Conservation (phyloP, 2,888 invertebrate genomes). For the Acronicta leporina region DNA sequence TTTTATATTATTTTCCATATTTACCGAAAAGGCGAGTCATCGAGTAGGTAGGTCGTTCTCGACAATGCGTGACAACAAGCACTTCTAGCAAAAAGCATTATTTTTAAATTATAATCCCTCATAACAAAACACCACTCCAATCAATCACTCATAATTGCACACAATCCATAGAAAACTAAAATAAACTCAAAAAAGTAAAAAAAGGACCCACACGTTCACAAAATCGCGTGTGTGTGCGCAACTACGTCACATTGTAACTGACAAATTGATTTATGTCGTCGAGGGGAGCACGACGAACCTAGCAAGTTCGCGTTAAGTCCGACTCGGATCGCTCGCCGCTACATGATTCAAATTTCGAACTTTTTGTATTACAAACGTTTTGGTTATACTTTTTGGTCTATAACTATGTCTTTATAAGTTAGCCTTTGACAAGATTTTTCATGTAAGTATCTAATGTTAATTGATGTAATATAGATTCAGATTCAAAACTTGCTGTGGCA, state of each 20-base stretch:
- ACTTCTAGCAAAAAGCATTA: constrained; percentile 18
- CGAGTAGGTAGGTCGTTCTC: neutral
- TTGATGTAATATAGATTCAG: no score
- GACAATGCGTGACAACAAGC: constrained; percentile 20
- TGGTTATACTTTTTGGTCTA: neutral
- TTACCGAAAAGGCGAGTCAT: neutral
- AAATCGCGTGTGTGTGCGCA: constrained; percentile 57
- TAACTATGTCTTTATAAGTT: no score
- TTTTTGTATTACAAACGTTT: constrained; percentile 34
- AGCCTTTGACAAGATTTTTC: no score
- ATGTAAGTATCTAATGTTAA: no score
- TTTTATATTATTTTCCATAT: neutral
- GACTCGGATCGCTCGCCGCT: constrained; percentile 61
- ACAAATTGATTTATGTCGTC: constrained; percentile 86
- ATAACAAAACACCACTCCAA: constrained; percentile 36
- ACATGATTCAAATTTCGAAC: constrained; percentile 55
- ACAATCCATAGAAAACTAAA: constrained; percentile 56
- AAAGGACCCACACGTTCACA: constrained; percentile 50
- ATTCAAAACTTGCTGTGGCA: no score
- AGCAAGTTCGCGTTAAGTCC: constrained; percentile 71
- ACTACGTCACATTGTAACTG: constrained; percentile 77
- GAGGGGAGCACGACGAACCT: constrained; percentile 60
- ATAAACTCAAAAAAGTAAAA: constrained; percentile 49
- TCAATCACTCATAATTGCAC: constrained; percentile 55
- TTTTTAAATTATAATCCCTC: constrained; percentile 21